Evolutionary conservation across 2,888 invertebrate genomes (phyloP), one percentile per base, ranked within the genome.

Genomic region (Agrotis clavis): DNA sequence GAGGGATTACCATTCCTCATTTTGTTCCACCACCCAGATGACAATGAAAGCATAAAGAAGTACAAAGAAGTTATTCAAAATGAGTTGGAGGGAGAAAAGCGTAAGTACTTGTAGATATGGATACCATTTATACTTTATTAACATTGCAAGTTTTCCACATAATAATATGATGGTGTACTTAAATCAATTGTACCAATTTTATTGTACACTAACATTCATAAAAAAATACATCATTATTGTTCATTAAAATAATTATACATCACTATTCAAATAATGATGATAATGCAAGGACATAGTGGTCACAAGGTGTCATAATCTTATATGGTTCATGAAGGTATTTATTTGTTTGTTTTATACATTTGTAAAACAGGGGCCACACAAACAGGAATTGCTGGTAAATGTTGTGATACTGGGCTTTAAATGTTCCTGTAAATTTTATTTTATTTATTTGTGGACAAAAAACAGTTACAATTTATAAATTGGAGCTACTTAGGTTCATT

Each of bases 1-100:
- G 99, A 99, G 95, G 99, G 99, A 48, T 94, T 99, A 87, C 99
- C 99, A 7, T 99, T 99, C 96, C 97, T 99, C 51, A 99, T 99
- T 85, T 96, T 99, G 56, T 99, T 99, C 96, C 99, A 99, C 90
- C 96, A 97, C 82, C 98, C 99, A 0, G 98, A 98, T 87, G 98
- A 98, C 87, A 96, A 96, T 0, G 98, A 98, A 21, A 98, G 98
- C 87, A 98, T 99, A 64, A 99, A 99, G 92, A 97, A 97, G 87
- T 99, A 97, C 93, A 98, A 98, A 88, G 97, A 98, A 81, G 93
- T 99, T 74, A 98, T 99, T 45, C 96, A 97, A 59, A 97, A 94
- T 47, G 98, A 99, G 88, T 95, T 99, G 64, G 89, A 98, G 51
- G 97, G 97, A 75, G 99, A 99, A 92, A 99, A 99, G 97, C 98